Percentiles rank a stretch among this genome's conserved stretches.
Evolutionary conservation across 2,113 vertebrate species (phyloP).

Genomic region (Chunga burmeisteri): DNA sequence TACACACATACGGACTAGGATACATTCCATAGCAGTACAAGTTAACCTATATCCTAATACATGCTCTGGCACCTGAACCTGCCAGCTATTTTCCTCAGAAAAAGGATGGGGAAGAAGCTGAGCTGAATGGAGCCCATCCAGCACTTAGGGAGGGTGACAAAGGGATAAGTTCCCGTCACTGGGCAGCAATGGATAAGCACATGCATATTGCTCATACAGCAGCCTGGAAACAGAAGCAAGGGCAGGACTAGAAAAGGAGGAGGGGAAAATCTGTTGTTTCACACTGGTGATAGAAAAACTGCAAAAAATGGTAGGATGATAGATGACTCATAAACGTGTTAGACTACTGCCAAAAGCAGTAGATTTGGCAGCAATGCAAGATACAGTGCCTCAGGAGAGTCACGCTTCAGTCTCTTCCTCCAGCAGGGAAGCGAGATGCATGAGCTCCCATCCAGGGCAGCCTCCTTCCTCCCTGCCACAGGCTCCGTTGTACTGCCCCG

Average conservation of each 20-base stretch:
- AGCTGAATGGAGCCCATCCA: not conserved
- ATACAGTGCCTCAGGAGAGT: not conserved
- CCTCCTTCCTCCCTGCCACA: not conserved
- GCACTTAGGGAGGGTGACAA: not conserved
- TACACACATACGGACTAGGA: not conserved
- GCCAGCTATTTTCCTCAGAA: not conserved
- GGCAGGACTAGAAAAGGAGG: not conserved
- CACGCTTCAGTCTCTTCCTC: not conserved
- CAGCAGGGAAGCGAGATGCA: not conserved
- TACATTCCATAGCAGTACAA: not conserved
- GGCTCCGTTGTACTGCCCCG: not conserved
- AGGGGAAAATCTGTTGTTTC: slow-evolving; percentile 44
- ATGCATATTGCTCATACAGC: not conserved
- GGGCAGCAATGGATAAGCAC: not conserved
- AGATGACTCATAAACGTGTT: slow-evolving; percentile 48
- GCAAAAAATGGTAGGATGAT: slow-evolving; percentile 30
- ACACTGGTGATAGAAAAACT: not conserved
- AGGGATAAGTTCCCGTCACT: not conserved
- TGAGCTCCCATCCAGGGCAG: slow-evolving; percentile 44
- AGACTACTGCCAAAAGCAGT: slow-evolving; percentile 48
- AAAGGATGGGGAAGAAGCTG: not conserved
- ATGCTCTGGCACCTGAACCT: not conserved
- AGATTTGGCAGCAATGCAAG: slow-evolving; percentile 34
- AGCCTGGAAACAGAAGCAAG: slow-evolving; percentile 16
- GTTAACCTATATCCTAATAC: not conserved